Evolutionary conservation across 2,797 vertebrate species (phyloP), one percentile per base, ranked within the genome.

Genomic region (Chelonia mydas): DNA sequence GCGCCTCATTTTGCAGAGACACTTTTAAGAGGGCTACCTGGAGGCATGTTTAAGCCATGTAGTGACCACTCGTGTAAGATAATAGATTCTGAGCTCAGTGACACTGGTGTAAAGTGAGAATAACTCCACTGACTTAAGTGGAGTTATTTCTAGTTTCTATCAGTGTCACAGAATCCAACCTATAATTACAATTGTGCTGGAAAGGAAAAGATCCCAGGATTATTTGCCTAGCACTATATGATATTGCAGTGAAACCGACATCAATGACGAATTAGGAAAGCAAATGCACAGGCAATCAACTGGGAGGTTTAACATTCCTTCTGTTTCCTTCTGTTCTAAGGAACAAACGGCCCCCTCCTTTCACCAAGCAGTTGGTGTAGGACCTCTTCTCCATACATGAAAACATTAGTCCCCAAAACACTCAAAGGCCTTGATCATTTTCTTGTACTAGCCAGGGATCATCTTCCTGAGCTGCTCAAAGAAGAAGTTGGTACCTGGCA

Each of bases 31-130:
- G 74, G 25, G 27, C 15, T 47, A 91, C 95, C 65, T 90, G 51
- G 92, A 94, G 45, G 50, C 19, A 31, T 82, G 17, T n/a, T 78
- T 2, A 0, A 31, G 85, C 91, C 92, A 96, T 27, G 10, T 41
- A 76, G 74, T 68, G 86, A 74, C 89, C 91, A 95, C 7, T 87
- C 82, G 65, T 82, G 84, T 87, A 80, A 84, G 81, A 93, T 65
- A 87, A 12, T 4, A 91, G 50, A 85, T 95, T 97, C 85, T 87
- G 80, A 77, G 78, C 86, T 82, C 54, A 31, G 25, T 13, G 41
- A 7, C 59, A 51, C 49, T 93, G 55, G 77, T 93, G 89, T 45
- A 94, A 95, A 94, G 93, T 86, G 94, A 61, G 37, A 87, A 55
- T 89, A 95, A 86, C n/a, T 86, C 88, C 37, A 87, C 94, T 85